A percentile compares a stretch with the other conserved stretches of the same genome.
These are phyloP conservation scores for Apamea sordens DNA, from an alignment of 2,888 invertebrate species.

Conservation along the genomic window DNA sequence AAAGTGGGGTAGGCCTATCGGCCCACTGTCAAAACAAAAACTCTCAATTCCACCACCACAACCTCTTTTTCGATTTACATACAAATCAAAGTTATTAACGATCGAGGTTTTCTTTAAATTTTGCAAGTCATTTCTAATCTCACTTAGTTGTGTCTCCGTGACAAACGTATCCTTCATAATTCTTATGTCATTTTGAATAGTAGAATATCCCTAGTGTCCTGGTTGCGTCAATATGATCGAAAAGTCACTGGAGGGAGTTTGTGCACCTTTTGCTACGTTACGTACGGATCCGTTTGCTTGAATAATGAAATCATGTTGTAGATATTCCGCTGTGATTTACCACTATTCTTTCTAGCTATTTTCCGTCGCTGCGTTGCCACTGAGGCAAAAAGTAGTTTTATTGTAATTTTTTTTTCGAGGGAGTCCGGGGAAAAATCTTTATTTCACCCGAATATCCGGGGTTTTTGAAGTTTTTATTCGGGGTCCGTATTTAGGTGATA, in stretches of 20 bases:
- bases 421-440: no score
- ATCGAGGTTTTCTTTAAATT: no score
- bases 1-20: slow-evolving; percentile 12
- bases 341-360: neutral
- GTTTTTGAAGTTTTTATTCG: no score
- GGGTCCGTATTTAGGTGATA: no score
- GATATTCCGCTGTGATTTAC: slow-evolving; percentile 3
- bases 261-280: neutral
- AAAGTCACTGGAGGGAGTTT: neutral
- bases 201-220: neutral
- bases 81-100: slow-evolving; percentile 15
- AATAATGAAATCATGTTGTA: neutral
- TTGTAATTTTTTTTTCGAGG: no score
- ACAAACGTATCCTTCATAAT: neutral
- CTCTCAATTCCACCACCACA: slow-evolving; percentile 10
- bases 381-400: neutral
- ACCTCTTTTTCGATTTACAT: slow-evolving; percentile 10
- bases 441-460: no score
- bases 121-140: neutral
- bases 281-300: neutral
- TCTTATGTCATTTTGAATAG: neutral
- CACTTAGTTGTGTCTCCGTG: slow-evolving; percentile 2
- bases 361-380: neutral
- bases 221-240: neutral
- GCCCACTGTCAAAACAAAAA: slow-evolving; percentile 17